Percentiles rank a stretch among this genome's conserved stretches.
Conservation (phyloP, 2,113 vertebrate species). For the Rhinoderma darwinii region DNA sequence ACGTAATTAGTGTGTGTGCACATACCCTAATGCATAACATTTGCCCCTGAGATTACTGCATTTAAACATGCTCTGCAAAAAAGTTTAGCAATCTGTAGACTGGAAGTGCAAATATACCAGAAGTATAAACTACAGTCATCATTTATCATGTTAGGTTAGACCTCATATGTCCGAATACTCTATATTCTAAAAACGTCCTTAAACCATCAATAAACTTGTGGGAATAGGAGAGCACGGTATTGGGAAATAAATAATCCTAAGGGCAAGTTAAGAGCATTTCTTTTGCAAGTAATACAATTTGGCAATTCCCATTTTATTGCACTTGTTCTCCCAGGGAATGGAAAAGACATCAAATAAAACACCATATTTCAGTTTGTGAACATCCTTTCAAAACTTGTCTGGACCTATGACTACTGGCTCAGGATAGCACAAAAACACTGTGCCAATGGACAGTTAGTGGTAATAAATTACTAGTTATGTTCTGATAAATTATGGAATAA, state of each 20-base stretch:
- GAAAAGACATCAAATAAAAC: conserved; percentile 16
- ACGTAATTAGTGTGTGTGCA: no score
- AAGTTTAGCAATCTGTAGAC: neutral
- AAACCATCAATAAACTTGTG: neutral
- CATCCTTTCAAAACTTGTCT: neutral
- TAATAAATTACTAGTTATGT: neutral
- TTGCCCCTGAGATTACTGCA: neutral
- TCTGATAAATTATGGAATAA: neutral
- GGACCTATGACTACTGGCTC: neutral
- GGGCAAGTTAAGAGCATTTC: conserved; percentile 4
- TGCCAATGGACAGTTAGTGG: neutral
- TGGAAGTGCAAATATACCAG: conserved; percentile 23
- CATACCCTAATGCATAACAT: neutral
- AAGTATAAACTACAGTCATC: neutral
- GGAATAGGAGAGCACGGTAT: neutral
- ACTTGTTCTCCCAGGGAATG: conserved; percentile 27
- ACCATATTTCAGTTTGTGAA: neutral
- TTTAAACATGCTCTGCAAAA: neutral
- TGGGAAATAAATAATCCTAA: conserved; percentile 34
- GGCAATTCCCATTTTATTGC: conserved; percentile 21
- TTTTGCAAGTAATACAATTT: conserved; percentile 20
- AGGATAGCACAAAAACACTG: neutral
- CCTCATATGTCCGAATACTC: neutral
- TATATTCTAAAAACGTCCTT: neutral
- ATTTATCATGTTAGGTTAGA: neutral